Base-by-base conservation (phyloP, 2,797 vertebrate genomes). In the Threskiornis aethiopicus region DNA sequence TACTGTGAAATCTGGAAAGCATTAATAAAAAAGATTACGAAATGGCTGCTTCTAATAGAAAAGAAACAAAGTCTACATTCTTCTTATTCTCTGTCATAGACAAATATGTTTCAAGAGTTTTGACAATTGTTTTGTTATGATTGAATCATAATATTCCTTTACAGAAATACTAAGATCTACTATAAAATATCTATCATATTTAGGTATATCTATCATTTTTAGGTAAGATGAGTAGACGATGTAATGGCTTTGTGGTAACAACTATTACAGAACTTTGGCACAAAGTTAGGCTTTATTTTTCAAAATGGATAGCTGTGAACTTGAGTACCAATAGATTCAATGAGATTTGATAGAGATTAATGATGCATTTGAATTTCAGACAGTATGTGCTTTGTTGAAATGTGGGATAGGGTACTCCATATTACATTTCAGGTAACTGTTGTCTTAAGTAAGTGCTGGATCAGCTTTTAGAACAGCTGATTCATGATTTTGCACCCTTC, bases 91-190 rank as follows among this genome's bases (percentile, higher is more conserved):
- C 49, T 87, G 44, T 62, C 84, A 94, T 35, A 80, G 93, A 92
- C 54, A 96, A 69, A 77, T 84, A 76, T 11, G 12, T 85, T 94
- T 94, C 65, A 70, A 76, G 49, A 49, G 16, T 72, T 97, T 95
- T 93, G 90, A 62, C 33, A 95, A 91, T 46, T 94, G 71, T 57
- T 66, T 86, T 79, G 66, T 80, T 97, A 97, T 96, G 54, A 97
- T 94, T 72, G 90, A 95, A 95, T 95, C n/a, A 90, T 87, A 96
- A 72, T 89, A 90, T 91, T 92, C 66, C 85, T 96, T 92, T 92
- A 85, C 71, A 93, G 88, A 95, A 95, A 80, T 92, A 95, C 94
- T 96, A 88, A 77, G 79, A 93, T 82, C 59, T 86, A 82, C 87
- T 65, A 80, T 85, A 78, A 92, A 79, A 90, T 73, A 77, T 65